Evolutionary conservation across 2,888 invertebrate species (phyloP), one percentile per base, ranked within the genome.

Genomic region (Yponomeuta malinellus): DNA sequence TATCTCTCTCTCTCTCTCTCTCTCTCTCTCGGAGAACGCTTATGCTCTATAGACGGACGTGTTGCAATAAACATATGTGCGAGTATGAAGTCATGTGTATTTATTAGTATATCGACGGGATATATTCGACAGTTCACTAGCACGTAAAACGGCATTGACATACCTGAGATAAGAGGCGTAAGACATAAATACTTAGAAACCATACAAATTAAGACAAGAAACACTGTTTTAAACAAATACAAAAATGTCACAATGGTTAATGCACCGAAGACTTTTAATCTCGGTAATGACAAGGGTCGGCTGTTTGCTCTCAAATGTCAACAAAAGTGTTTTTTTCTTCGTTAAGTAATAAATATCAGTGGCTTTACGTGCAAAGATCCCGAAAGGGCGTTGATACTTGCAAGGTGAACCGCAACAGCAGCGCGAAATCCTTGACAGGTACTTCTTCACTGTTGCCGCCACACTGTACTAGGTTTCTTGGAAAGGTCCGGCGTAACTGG

Each of bases 381-480:
- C 67, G 2, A n/a, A 43, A 67, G 67, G 8, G 43, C 67, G 43
- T 67, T 67, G 31, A 67, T 33, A n/a, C 52, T 10, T 59, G 33
- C 68, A 69, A 69, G 68, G 52, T 52, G 68, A 69, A 52, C 68
- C 15, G 48, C 37, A 29, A 2, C 5, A 1, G 33, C 12, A 8
- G 43, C 43, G 15, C n/a, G 43, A 67, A 67, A 43, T 67, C 67
- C 67, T 67, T 67, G 67, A 43, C 67, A 2, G 12, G 8, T 43
- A 5, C 33, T 43, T 5, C 2, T 67, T 15, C 67, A 67, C 33
- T 67, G 67, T 43, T 67, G 43, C n/a, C 37, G 37, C 52, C 6
- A 8, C 23, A 52, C 43, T 43, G 43, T 43, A 43, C 43, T 43
- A 43, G 43, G 43, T 43, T 43, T 43, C 6, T 43, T 8, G 43